Conservation (phyloP, 2,888 invertebrate species). For the Campoplex nolae region DNA sequence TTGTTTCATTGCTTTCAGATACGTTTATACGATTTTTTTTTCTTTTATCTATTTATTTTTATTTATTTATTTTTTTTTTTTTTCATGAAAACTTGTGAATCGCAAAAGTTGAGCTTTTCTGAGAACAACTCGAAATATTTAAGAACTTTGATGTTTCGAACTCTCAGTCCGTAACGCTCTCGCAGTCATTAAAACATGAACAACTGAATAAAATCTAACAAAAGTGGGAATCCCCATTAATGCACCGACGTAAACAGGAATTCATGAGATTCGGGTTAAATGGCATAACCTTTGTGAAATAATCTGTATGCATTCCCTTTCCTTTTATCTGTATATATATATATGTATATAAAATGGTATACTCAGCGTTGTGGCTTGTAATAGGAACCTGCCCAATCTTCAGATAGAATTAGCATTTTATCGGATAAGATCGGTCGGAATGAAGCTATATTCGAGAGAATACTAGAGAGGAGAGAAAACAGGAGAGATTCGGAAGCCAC, state of each 20-base stretch:
- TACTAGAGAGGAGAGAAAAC: slow-evolving; percentile 36
- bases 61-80: no score
- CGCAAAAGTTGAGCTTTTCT: background rate
- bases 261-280: slow-evolving; percentile 52
- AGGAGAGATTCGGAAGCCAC: slow-evolving; percentile 61
- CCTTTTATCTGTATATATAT: background rate
- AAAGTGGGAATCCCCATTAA: slow-evolving; percentile 23
- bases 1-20: background rate
- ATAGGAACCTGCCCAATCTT: slow-evolving; percentile 64
- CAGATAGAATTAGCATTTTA: slow-evolving; percentile 77
- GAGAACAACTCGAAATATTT: background rate
- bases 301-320: slow-evolving; percentile 25
- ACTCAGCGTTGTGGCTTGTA: slow-evolving; percentile 45
- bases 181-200: slow-evolving; percentile 44
- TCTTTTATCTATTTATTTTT: background rate
- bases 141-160: background rate
- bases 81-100: background rate
- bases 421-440: slow-evolving; percentile 71
- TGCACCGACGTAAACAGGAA: slow-evolving; percentile 36
- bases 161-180: slow-evolving; percentile 27
- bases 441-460: slow-evolving; percentile 64
- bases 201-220: slow-evolving; percentile 42
- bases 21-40: background rate
- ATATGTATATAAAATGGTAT: slow-evolving; percentile 16
- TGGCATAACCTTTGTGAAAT: slow-evolving; percentile 29